Conservation (phyloP, 2,113 vertebrate genomes). For the Aythya baeri region DNA sequence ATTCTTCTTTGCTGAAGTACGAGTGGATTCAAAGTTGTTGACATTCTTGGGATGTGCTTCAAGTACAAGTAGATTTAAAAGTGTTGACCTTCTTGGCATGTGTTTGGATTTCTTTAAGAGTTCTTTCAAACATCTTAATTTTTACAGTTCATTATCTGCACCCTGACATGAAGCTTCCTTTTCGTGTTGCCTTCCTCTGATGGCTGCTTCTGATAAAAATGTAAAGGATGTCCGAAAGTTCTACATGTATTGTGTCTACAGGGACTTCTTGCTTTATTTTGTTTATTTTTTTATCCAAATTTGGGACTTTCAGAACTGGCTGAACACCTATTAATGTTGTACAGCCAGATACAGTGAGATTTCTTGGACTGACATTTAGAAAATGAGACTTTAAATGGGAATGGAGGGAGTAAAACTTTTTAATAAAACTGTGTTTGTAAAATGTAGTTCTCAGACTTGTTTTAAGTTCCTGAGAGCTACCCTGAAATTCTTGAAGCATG, state of each 20-base stretch:
- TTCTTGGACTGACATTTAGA: neutral
- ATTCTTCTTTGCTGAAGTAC: neutral
- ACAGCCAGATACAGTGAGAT: neutral
- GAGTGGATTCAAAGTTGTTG: neutral
- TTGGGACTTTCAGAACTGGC: neutral
- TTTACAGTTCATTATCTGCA: neutral
- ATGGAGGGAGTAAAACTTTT: neutral
- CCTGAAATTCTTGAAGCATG: conserved; percentile 27
- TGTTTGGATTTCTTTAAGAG: neutral
- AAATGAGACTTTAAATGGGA: neutral
- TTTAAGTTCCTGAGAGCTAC: neutral
- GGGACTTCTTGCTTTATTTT: neutral
- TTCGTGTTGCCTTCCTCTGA: neutral
- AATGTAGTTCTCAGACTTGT: conserved; percentile 14
- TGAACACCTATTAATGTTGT: neutral
- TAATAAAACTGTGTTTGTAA: neutral
- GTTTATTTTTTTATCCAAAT: neutral
- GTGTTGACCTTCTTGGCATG: neutral
- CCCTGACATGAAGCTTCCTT: neutral
- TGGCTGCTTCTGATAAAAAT: neutral
- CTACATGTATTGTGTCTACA: neutral
- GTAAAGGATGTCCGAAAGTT: neutral
- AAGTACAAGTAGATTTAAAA: neutral
- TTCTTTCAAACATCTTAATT: neutral
- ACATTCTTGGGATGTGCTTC: neutral